phyloP scores from a whole-genome alignment of 2,113 vertebrate species.

The Microcebus lehilahytsara region DNA sequence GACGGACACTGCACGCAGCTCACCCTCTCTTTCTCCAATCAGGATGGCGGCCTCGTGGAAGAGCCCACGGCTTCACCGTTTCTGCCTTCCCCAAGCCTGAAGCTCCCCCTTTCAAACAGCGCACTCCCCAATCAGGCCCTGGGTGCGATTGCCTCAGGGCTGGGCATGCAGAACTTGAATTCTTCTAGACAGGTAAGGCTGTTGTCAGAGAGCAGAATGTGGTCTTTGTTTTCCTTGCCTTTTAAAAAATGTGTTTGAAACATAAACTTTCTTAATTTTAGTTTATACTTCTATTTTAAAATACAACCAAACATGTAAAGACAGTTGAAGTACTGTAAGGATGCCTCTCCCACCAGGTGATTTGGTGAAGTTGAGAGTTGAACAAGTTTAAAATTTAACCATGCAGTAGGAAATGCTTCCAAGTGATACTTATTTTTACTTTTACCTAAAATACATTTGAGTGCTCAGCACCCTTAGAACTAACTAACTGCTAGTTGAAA shows the following conservation, averaged over 20 bases:
- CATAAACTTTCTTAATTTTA: no score
- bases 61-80: constrained; percentile 98
- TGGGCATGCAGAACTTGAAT: constrained; percentile 99
- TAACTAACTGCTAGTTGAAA: not conserved
- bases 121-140: constrained; percentile 97
- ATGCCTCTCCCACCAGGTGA: no score
- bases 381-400: not conserved
- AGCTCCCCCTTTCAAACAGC: constrained; percentile 97
- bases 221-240: not conserved
- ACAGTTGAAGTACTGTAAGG: not conserved
- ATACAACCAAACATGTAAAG: no score
- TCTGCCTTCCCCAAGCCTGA: constrained; percentile 99
- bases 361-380: no score
- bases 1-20: constrained; percentile 81
- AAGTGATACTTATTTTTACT: not conserved
- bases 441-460: accelerated
- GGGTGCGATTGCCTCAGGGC: constrained; percentile 95
- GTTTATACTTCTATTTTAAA: not conserved
- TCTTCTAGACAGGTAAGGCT: constrained; percentile 96
- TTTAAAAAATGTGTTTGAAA: not conserved
- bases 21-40: constrained; percentile 86
- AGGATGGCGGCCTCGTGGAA: constrained; percentile 98
- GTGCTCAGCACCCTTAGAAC: not conserved
- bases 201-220: not conserved
- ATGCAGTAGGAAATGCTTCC: not conserved